Base-by-base conservation (phyloP, 1,140 invertebrate genomes). In the Lasaia peninsularis region DNA sequence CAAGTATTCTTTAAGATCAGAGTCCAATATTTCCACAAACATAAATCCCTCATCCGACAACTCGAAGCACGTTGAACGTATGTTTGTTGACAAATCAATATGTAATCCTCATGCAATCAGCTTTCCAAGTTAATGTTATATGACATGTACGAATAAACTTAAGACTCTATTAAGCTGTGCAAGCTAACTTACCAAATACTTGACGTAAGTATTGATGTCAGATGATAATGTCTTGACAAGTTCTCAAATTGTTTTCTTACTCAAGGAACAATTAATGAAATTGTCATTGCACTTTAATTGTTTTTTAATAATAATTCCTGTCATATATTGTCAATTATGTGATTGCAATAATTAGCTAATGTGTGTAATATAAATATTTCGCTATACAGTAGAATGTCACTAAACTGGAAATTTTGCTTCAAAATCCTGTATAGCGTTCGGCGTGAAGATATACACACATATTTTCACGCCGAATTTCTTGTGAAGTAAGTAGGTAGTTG, bases 191-290 rank as follows among this genome's bases (percentile, higher is more conserved):
- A 18, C 37, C 37, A 44, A 44, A 44, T 44, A 10, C 16, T 44
- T 44, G 37, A 44, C 18, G 37, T 44, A 44, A 44, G 37, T 44
- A 44, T 44, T 44, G 18, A 44, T 44, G 16, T 14, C 37, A 44
- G 37, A 44, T 14, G 16, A 4, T 20, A 44, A 44, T 44, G 16
- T 44, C 2, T 10, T 44, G 16, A 10, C 37, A 20, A 44, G 37
- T 44, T 44, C 14, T 44, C 37, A 44, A 44, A 44, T 12, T 35
- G 34, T 44, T 2, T 2, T 44, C 37, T 44, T 44, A 44, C 37
- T 20, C 37, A 44, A 44, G 37, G 9, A 44, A 44, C 37, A 20
- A 44, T 44, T 44, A 44, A 14, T 37, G 35, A 14, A 44, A 20
- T 20, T 9, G 8, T 10, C 11, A 10, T 44, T 20, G 37, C 37